phyloP scores from a whole-genome alignment of 1,140 invertebrate species.

The Ceratitis capitata region DNA sequence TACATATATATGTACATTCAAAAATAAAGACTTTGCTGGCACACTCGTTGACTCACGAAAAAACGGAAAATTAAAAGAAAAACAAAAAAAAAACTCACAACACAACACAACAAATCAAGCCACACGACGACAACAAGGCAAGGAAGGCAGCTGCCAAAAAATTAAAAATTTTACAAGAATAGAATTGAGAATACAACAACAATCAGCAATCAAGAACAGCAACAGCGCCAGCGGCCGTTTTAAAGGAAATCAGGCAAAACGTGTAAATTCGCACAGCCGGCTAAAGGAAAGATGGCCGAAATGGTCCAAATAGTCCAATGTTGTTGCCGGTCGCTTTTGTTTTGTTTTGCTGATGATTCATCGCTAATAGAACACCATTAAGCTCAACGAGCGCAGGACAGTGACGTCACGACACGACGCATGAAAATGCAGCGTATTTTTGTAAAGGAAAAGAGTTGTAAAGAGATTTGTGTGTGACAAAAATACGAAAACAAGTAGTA shows the following conservation, averaged over 20 bases:
- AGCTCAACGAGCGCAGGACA: background rate
- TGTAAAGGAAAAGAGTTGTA: background rate
- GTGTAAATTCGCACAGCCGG: constrained; percentile 9
- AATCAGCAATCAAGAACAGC: too few species aligned
- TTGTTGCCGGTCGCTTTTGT: background rate
- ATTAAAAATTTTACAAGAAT: constrained; percentile 25
- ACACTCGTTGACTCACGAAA: background rate
- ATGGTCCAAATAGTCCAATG: background rate
- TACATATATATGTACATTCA: too few species aligned
- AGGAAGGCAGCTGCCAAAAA: constrained; percentile 1
- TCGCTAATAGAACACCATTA: background rate
- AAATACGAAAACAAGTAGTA: background rate
- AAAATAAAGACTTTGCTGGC: background rate
- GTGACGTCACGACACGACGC: background rate
- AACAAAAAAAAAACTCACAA: background rate
- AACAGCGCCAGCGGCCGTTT: background rate
- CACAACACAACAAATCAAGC: background rate
- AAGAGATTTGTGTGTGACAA: background rate
- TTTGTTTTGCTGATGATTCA: background rate
- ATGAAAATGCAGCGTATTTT: background rate
- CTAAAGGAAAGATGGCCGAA: background rate
- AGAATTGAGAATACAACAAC: too few species aligned
- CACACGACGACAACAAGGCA: constrained; percentile 2
- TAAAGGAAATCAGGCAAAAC: constrained; percentile 7
- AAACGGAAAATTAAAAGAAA: background rate